These are phyloP conservation scores for Spodoptera picta DNA, from an alignment of 2,888 invertebrate genomes.

Conservation along the genomic window DNA sequence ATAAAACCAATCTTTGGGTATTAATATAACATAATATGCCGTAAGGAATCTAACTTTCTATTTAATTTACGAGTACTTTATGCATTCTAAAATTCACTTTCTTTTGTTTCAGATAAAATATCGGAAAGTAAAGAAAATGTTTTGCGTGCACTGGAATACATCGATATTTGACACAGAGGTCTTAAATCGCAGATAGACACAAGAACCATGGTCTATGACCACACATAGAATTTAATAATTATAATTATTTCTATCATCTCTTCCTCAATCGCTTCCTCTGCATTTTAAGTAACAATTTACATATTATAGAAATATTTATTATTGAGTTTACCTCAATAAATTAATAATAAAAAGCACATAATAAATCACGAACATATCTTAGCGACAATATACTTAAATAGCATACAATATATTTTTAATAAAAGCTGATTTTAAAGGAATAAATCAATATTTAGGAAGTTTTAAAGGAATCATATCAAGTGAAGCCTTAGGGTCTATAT, in stretches of 20 bases:
- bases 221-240: slow-evolving; percentile 68
- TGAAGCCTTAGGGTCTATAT: slow-evolving; percentile 57
- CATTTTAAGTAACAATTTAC: slow-evolving; percentile 42
- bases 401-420: slow-evolving; percentile 58
- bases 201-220: slow-evolving; percentile 72
- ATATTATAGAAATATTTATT: slow-evolving; percentile 44
- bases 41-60: not conserved
- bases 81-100: slow-evolving; percentile 12
- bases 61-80: not conserved
- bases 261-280: slow-evolving; percentile 60
- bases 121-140: slow-evolving; percentile 62
- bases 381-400: slow-evolving; percentile 66
- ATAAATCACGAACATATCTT: slow-evolving; percentile 67
- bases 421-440: slow-evolving; percentile 52
- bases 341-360: slow-evolving; percentile 53
- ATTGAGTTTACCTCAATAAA: slow-evolving; percentile 39
- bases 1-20: too few relatives aligned
- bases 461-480: slow-evolving; percentile 63
- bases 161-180: slow-evolving; percentile 63
- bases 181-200: slow-evolving; percentile 73
- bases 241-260: slow-evolving; percentile 56
- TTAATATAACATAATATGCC: too few relatives aligned
- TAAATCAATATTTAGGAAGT: slow-evolving; percentile 45
- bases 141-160: slow-evolving; percentile 58
- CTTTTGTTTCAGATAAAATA: slow-evolving; percentile 71